phyloP scores from a whole-genome alignment of 2,888 invertebrate genomes.

The Eretmocerus hayati region DNA sequence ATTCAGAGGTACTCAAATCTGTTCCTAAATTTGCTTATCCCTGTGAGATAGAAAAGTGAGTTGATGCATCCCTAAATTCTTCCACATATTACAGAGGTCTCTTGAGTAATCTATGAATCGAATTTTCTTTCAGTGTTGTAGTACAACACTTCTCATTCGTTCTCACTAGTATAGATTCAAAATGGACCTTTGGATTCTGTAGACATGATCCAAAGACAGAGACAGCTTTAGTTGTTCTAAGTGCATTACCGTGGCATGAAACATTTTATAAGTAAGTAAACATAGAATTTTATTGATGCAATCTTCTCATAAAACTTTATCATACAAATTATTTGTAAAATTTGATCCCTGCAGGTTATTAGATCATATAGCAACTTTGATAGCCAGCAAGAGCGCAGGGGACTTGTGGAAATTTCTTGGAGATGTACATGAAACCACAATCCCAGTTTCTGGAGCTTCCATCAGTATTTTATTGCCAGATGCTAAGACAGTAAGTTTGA shows the following conservation, averaged over 20 bases:
- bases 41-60: conserved; percentile 70
- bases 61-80: conserved; percentile 26
- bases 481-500: conserved; percentile 52
- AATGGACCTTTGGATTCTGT: conserved; percentile 96
- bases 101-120: not conserved
- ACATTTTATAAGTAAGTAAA: conserved; percentile 79
- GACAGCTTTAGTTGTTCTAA: conserved; percentile 76
- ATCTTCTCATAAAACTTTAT: conserved; percentile 1
- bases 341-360: conserved; percentile 58
- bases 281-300: conserved; percentile 1
- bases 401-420: conserved; percentile 59
- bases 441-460: conserved; percentile 63
- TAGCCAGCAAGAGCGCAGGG: conserved; percentile 54
- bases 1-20: conserved; percentile 77
- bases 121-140: conserved; percentile 58
- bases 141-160: conserved; percentile 97
- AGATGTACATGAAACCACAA: conserved; percentile 59
- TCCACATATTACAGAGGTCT: not conserved
- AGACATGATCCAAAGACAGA: conserved; percentile 87
- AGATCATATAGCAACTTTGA: conserved; percentile 73
- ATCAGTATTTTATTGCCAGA: conserved; percentile 55
- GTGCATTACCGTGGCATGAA: conserved; percentile 94
- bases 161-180: conserved; percentile 87
- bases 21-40: conserved; percentile 91
- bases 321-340: not conserved